These are phyloP conservation scores for Meteorus colon DNA, from an alignment of 2,888 invertebrate genomes.

Conservation along the genomic window DNA sequence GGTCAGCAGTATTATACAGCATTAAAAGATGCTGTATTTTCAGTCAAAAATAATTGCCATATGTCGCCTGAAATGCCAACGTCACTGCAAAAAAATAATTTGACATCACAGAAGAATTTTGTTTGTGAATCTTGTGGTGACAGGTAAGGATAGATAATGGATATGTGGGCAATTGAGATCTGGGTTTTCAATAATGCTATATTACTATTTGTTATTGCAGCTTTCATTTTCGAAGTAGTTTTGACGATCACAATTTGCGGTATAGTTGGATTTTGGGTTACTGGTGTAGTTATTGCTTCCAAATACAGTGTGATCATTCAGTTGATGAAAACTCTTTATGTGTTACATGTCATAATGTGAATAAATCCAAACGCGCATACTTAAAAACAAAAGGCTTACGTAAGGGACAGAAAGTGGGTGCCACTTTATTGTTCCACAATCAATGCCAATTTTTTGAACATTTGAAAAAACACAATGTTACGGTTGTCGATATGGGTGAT, in stretches of 20 bases:
- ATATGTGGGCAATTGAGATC: too few relatives aligned
- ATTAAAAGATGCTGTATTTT: conserved; percentile 63
- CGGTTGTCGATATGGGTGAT: conserved; percentile 60
- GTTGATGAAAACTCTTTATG: conserved; percentile 40
- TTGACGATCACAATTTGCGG: conserved; percentile 63
- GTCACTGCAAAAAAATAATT: conserved; percentile 51
- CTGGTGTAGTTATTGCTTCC: conserved; percentile 66
- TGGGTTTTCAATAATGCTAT: conserved; percentile 8
- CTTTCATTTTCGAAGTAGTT: conserved; percentile 64
- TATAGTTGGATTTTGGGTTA: conserved; percentile 69
- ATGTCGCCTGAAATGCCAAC: conserved; percentile 60
- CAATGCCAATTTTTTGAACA: conserved; percentile 69
- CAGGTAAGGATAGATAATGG: conserved; percentile 58
- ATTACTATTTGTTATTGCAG: conserved; percentile 54
- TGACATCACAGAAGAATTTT: conserved; percentile 46
- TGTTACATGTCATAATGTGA: conserved; percentile 39
- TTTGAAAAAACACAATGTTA: conserved; percentile 58
- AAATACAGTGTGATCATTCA: conserved; percentile 58
- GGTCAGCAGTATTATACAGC: conserved; percentile 60
- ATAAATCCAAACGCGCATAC: conserved; percentile 58
- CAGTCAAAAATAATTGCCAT: conserved; percentile 55
- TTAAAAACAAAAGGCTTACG: conserved; percentile 57
- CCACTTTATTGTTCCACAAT: conserved; percentile 65
- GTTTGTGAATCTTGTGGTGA: conserved; percentile 65
- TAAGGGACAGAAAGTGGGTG: conserved; percentile 57